A percentile compares a stretch with the other conserved stretches of the same genome.
These are phyloP conservation scores for Lepidochitona cinerea DNA, from an alignment of 2,888 invertebrate species.

Conservation along the genomic window DNA sequence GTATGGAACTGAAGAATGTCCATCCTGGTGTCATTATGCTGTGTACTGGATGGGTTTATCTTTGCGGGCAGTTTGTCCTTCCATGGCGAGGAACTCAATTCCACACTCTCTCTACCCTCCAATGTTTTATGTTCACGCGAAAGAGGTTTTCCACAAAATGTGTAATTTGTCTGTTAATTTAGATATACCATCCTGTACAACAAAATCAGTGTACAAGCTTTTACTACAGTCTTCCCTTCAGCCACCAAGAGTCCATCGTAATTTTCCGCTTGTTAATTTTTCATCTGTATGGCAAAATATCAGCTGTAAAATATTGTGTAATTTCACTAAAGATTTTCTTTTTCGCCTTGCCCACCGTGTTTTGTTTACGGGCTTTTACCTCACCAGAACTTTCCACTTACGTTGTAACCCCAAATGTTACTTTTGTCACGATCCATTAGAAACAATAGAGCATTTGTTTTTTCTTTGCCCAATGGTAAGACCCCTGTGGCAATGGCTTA, in stretches of 20 bases:
- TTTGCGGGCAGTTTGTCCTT: not conserved
- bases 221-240: not conserved
- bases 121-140: not conserved
- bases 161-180: not conserved
- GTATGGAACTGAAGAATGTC: not conserved
- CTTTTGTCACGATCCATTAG: not conserved
- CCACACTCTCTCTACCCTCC: not conserved
- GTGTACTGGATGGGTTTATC: not conserved
- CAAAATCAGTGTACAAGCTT: not conserved
- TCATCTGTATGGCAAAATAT: not conserved
- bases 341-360: not conserved
- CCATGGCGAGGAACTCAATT: not conserved
- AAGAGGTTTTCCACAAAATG: not conserved
- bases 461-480: not conserved
- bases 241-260: not conserved
- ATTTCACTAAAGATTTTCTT: not conserved
- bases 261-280: not conserved
- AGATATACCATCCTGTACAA: not conserved
- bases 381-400: not conserved
- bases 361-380: not conserved
- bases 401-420: not conserved
- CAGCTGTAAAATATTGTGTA: not conserved
- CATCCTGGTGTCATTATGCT: not conserved
- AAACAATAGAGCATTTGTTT: not conserved
- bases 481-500: not conserved